Evolutionary conservation across 2,888 invertebrate species (phyloP).

Genomic region (Escarpia spicata): DNA sequence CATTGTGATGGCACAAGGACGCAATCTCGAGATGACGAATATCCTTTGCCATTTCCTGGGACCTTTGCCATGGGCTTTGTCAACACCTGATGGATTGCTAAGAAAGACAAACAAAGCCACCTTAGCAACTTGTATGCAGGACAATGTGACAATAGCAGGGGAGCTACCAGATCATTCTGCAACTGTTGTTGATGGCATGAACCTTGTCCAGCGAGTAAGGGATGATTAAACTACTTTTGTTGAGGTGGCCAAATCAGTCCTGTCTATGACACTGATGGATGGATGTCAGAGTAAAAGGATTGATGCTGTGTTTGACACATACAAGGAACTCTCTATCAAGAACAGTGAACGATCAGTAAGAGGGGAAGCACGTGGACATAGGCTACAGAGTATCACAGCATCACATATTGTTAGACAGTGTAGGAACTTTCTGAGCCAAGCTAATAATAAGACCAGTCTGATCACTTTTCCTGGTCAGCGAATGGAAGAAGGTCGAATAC

Average conservation of each 20-base stretch:
- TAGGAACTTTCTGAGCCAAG: too few relatives aligned
- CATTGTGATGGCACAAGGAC: constrained; percentile 24
- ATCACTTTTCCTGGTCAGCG: constrained; percentile 29
- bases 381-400: constrained; percentile 26
- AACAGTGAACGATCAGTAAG: too few relatives aligned
- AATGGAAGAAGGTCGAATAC: constrained; percentile 33
- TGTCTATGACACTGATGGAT: constrained; percentile 17
- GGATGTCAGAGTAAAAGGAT: constrained; percentile 25
- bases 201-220: too few relatives aligned
- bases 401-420: too few relatives aligned
- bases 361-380: neutral
- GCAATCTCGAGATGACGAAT: neutral
- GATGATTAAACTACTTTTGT: too few relatives aligned
- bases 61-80: neutral
- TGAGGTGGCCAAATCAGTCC: constrained; percentile 30
- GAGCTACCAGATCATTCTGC: constrained; percentile 30
- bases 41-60: constrained; percentile 39
- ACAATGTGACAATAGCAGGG: constrained; percentile 34
- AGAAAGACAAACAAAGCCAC: constrained; percentile 18
- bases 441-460: too few relatives aligned
- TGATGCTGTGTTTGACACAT: constrained; percentile 41
- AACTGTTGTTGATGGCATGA: too few relatives aligned
- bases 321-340: too few relatives aligned
- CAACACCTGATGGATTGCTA: too few relatives aligned
- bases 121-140: constrained; percentile 33